Conservation (phyloP, 2,797 vertebrate species). For the Brachyalestes nurse region DNA sequence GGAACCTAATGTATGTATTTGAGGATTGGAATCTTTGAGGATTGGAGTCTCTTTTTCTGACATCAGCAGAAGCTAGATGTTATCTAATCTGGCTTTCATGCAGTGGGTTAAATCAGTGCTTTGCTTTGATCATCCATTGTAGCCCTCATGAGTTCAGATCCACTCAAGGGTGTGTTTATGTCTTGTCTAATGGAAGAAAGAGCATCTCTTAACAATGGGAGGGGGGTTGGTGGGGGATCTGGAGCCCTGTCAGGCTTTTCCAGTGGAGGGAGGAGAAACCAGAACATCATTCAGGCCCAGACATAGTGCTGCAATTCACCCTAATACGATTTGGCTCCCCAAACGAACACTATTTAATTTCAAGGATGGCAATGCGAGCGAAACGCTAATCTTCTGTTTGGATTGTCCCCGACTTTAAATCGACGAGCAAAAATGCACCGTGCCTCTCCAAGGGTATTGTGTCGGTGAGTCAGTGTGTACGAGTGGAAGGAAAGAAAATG, state of each 20-base stretch:
- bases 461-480: not conserved
- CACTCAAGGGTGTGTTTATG: not conserved
- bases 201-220: not conserved
- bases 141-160: not conserved
- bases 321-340: constrained; percentile 15
- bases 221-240: not conserved
- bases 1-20: not conserved
- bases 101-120: not conserved
- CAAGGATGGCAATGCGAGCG: constrained; percentile 14
- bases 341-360: constrained; percentile 10
- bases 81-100: not conserved
- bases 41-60: not conserved
- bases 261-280: not conserved
- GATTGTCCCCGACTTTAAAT: constrained; percentile 3
- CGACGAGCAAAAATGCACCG: not conserved
- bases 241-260: not conserved
- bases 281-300: not conserved
- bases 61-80: not conserved
- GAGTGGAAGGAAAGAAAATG: not conserved
- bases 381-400: constrained; percentile 18
- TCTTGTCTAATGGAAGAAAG: constrained; percentile 2
- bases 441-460: not conserved
- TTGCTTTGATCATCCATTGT: not conserved
- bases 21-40: no score
- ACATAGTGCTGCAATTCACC: not conserved